Evolutionary conservation across 2,888 invertebrate species (phyloP), one percentile per base, ranked within the genome.

Genomic region (Agrotis ipsilon): DNA sequence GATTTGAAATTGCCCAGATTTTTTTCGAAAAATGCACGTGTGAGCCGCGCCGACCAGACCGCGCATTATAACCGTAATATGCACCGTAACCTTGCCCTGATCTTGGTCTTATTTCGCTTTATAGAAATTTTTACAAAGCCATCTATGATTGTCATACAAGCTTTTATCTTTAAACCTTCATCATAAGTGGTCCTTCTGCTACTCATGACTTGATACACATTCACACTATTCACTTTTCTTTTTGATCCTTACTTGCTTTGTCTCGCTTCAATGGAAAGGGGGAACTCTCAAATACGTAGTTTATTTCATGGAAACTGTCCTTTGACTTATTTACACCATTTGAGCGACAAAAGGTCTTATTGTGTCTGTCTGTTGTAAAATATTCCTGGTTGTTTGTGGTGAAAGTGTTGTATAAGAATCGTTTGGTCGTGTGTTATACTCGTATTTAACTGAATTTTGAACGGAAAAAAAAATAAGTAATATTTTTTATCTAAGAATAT

Each of bases 111-210:
- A 48, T 19, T 24, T 45, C 60, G 27, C 60, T 27, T 18, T 39
- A n/a, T n/a, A 63, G 16, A 46, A 18, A 61, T 24, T 14, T 9
- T 51, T 14, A 55, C 60, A 71, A 77, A 69, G 19, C 24, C 43
- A 48, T 54, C 52, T 70, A 51, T 16, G 21, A 43, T 39, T 19
- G 51, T 55, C 49, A 49, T 59, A 59, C 57, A 43, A 24, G 19
- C 43, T 18, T n/a, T 21, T 58, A 21, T 60, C 48, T 68, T 24
- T 27, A 24, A 49, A 54, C 49, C 54, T 54, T 59, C 21, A 59
- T 54, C 49, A 60, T 39, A 14, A 0, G 7, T 24, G 18, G 24
- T 7, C n/a, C 6, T 21, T 14, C 14, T 52, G 54, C 18, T 60
- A 46, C 24, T 27, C 21, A 43, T 43, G 52, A 19, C 6, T 49